Evolutionary conservation across 2,113 vertebrate genomes (phyloP).

Genomic region (Drymodes brunneopygia): DNA sequence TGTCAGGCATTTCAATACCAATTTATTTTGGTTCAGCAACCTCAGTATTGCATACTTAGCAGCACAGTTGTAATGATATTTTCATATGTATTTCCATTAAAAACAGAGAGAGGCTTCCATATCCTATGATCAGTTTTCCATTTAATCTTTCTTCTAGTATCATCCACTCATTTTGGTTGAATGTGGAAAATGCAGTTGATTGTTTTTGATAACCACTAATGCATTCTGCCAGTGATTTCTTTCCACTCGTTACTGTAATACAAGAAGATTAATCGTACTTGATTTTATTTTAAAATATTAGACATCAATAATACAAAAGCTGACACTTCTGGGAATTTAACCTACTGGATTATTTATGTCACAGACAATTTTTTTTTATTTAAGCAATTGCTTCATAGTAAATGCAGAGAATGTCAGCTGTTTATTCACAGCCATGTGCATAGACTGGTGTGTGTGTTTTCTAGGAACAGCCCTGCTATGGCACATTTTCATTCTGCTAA

Average conservation of each 20-base stretch:
- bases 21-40: not conserved
- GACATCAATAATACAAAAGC: constrained; percentile 33
- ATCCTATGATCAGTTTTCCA: not conserved
- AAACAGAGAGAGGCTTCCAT: not conserved
- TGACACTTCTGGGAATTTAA: constrained; percentile 28
- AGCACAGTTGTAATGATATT: not conserved
- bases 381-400: constrained; percentile 15
- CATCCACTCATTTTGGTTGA: not conserved
- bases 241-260: not conserved
- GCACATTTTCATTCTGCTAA: not conserved
- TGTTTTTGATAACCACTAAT: constrained; percentile 26
- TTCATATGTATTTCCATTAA: not conserved
- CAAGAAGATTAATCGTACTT: constrained; percentile 35
- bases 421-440: not conserved
- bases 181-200: not conserved
- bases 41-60: not conserved
- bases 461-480: not conserved
- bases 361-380: constrained; percentile 2
- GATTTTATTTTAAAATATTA: constrained; percentile 53
- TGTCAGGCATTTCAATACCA: not conserved
- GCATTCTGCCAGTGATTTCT: not conserved
- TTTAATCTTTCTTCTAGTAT: not conserved
- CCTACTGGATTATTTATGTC: constrained; percentile 48
- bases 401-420: not conserved
- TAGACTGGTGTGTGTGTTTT: not conserved